A percentile compares a stretch with the other conserved stretches of the same genome.
These are phyloP conservation scores for Lamellibrachia luymesi DNA, from an alignment of 1,140 invertebrate genomes.

Conservation along the genomic window DNA sequence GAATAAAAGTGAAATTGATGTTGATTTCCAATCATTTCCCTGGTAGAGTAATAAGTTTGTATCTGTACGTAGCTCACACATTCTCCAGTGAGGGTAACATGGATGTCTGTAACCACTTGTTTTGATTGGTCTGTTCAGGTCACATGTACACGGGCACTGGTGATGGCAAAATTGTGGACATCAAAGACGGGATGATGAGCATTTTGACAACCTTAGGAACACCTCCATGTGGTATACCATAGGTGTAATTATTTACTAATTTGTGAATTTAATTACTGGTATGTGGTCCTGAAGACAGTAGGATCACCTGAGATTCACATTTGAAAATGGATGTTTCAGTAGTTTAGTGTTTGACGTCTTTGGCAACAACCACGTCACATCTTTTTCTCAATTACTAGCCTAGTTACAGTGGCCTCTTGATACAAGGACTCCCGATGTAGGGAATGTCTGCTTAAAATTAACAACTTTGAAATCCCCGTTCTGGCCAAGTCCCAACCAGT, in stretches of 20 bases:
- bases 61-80: background rate
- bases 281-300: too few species aligned
- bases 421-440: background rate
- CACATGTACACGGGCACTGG: constrained; percentile 70
- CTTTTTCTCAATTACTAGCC: background rate
- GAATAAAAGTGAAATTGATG: background rate
- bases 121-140: constrained; percentile 64
- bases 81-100: background rate
- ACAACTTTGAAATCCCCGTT: background rate
- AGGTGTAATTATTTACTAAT: background rate
- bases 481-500: too few species aligned
- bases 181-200: constrained; percentile 42
- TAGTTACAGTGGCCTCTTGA: background rate
- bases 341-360: background rate
- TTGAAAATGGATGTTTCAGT: background rate
- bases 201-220: constrained; percentile 40
- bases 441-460: background rate
- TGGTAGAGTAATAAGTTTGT: background rate
- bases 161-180: constrained; percentile 66
- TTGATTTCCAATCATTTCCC: background rate
- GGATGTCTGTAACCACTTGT: constrained; percentile 22
- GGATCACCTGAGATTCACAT: background rate
- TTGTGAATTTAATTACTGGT: background rate
- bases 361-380: background rate
- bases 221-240: constrained; percentile 41